Base-by-base conservation (phyloP, 2,113 vertebrate genomes). In the Lepisosteus oculatus region DNA sequence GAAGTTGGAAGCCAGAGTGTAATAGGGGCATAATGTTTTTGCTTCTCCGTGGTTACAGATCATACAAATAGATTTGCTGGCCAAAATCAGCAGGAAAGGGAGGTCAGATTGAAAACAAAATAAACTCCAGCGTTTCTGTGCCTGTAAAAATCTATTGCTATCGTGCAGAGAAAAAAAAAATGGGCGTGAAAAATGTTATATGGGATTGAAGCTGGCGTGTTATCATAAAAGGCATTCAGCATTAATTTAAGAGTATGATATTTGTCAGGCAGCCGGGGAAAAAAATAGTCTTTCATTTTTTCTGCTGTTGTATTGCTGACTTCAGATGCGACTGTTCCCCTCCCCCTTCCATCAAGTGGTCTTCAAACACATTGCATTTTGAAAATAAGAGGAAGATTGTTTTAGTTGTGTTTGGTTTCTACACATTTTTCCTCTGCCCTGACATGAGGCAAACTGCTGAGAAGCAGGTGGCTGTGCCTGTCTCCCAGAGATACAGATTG, bases 381-480 rank as follows among this genome's bases (percentile, higher is more conserved):
- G 66, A 29, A 68, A 61, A 44, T 45, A 59, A 59, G 74, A 73
- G 75, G 80, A 79, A 87, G 80, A 83, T 85, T 82, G 75, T 75
- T 74, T 79, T 75, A 84, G 83, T 86, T 88, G 83, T 59, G 81
- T 86, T 87, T 86, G 80, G 77, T 73, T 74, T 83, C 65, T 54
- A 81, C 73, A 71, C 78, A 68, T 59, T 59, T 79, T 68, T 71
- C 74, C 79, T 79, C 76, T 69, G 67, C 78, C 80, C 43, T 51
- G 79, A 79, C 79, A 80, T 67, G 68, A 65, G 0, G 87, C 68
- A 65, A 71, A 71, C 84, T 75, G 81, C 85, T 86, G 79, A 79
- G 74, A 83, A 90, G 90, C 91, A 91, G 87, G 92, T 92, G 91
- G 89, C 82, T 87, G 77, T 85, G 87, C 87, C 88, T 90, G 8